Evolutionary conservation across 2,888 invertebrate species (phyloP), one percentile per base, ranked within the genome.

Genomic region (Micoletzkya japonica): DNA sequence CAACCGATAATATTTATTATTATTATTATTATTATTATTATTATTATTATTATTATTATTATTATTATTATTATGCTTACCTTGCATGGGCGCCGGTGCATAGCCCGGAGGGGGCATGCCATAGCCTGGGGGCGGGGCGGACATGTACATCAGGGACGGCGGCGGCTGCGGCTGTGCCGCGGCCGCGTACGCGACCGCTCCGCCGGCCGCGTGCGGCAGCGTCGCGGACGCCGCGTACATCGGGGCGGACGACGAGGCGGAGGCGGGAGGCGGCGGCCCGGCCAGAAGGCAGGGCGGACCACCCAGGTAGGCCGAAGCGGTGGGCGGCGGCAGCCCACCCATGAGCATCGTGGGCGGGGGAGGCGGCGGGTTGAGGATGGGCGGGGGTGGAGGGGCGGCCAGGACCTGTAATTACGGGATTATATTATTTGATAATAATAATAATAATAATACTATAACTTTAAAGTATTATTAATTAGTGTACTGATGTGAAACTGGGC

Each of bases 301-400:
- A 44, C 44, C 10, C 20, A 20, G n/a, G n/a, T n/a, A n/a, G n/a
- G n/a, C n/a, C n/a, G n/a, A n/a, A n/a, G 17, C 1, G 7, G 57
- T n/a, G n/a, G 4, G 57, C 24, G 44, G 14, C 28, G 4, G 39
- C 44, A 4, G 49, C 39, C 44, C 32, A 37, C 37, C 30, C 20
- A 20, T 34, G 34, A n/a, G 6, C 10, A 6, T n/a, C 52, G 52
- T 17, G 10, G 52, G 52, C 24, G 52, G 52, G 30, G 59, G 66
- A 2, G 36, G 66, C 3, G 54, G 52, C 36, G 66, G 30, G 7
- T 54, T n/a, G 20, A 54, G 36, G 10, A n/a, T 17, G n/a, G 54
- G 37, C 32, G 39, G 39, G 7, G 58, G 54, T 20, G 61, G n/a
- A 14, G 70, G 50, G 44, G 71, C 39, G 34, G 68, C 14, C 37